Conservation (phyloP, 2,888 invertebrate species). For the Temnothorax ravouxi region DNA sequence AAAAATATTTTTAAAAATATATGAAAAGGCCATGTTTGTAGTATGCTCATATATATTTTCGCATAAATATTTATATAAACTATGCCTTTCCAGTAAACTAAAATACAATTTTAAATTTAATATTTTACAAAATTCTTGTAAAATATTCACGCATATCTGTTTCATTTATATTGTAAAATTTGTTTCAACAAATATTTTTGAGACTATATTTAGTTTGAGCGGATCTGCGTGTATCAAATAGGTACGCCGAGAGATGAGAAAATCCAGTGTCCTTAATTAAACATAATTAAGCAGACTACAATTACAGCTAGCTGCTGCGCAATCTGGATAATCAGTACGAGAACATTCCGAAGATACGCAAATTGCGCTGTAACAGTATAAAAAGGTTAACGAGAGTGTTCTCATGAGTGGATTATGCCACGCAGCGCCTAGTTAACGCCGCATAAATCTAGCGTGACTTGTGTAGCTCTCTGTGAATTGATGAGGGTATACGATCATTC, state of each 20-base stretch:
- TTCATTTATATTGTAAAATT: neutral
- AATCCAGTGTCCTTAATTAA: constrained; percentile 33
- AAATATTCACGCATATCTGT: neutral
- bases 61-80: neutral
- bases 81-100: neutral
- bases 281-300: constrained; percentile 38
- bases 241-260: neutral
- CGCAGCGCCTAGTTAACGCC: constrained; percentile 31
- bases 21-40: too few relatives aligned
- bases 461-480: constrained; percentile 33
- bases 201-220: neutral
- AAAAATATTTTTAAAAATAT: neutral
- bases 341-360: constrained; percentile 49
- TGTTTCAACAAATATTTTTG: neutral
- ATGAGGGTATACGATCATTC: constrained; percentile 29
- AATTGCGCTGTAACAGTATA: constrained; percentile 16
- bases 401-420: constrained; percentile 51
- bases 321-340: constrained; percentile 48
- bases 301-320: constrained; percentile 4
- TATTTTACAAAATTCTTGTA: neutral
- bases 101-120: neutral
- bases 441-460: constrained; percentile 41
- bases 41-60: neutral
- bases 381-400: constrained; percentile 55
- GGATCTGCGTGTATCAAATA: neutral